Conservation (phyloP, 35 echinoderm and acorn worm species). For the Lytechinus variegatus region DNA sequence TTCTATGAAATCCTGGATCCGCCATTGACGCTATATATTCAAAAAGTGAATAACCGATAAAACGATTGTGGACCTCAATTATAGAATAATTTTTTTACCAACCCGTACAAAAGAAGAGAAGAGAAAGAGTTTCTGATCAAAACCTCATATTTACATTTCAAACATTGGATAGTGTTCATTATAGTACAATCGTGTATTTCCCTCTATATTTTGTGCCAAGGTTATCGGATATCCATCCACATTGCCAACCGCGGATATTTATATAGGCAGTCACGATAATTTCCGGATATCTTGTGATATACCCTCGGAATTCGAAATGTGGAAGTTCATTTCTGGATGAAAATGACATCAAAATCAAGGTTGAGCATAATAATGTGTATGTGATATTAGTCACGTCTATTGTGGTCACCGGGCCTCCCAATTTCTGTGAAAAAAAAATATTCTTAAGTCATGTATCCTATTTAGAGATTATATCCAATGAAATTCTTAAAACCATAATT, state of each 20-base stretch:
- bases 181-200: background rate
- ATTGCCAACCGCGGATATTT: background rate
- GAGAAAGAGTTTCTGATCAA: background rate
- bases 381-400: background rate
- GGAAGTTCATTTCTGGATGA: background rate
- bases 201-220: background rate
- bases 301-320: background rate
- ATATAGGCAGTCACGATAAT: background rate
- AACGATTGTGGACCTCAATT: background rate
- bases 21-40: background rate
- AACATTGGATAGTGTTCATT: background rate
- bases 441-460: background rate
- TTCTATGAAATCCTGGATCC: no score
- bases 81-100: no score
- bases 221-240: background rate
- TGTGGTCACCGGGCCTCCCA: background rate
- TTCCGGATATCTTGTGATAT: constrained; percentile 1
- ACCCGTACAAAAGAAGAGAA: background rate
- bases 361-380: background rate
- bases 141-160: background rate
- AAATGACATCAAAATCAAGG: constrained; percentile 13
- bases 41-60: background rate
- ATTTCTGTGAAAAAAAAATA: background rate
- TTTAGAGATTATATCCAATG: background rate
- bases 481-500: no score